phyloP scores from a whole-genome alignment of 1,140 invertebrate species.

The Trissolcus basalis region DNA sequence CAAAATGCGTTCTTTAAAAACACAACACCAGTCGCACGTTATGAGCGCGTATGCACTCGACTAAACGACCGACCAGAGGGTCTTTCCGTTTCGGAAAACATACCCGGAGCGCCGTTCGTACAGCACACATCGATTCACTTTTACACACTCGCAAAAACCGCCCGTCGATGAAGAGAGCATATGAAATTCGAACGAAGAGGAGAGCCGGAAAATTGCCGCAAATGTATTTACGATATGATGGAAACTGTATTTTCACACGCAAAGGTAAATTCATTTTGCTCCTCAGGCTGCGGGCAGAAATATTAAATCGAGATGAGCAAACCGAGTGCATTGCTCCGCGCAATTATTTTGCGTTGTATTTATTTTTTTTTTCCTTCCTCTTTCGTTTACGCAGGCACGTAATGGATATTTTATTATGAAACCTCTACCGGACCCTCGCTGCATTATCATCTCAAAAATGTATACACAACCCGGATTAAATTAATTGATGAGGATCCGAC shows the following conservation, averaged over 20 bases:
- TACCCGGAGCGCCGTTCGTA: slow-evolving; percentile 63
- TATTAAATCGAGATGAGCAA: slow-evolving; percentile 31
- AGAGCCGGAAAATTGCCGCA: slow-evolving; percentile 41
- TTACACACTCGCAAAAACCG: slow-evolving; percentile 10
- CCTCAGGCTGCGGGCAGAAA: slow-evolving; percentile 17
- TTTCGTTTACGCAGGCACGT: no score
- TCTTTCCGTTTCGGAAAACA: slow-evolving; percentile 73
- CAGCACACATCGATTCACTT: slow-evolving; percentile 65
- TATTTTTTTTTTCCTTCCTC: not conserved
- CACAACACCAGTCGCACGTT: slow-evolving; percentile 43
- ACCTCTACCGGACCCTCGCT: no score
- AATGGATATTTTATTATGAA: no score
- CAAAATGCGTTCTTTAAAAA: slow-evolving; percentile 56
- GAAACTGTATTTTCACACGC: slow-evolving; percentile 45
- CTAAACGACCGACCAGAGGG: slow-evolving; percentile 62
- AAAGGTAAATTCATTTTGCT: slow-evolving; percentile 31
- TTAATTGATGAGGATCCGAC: no score
- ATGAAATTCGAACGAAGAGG: slow-evolving; percentile 34
- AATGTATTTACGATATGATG: slow-evolving; percentile 42
- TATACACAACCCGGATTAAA: no score
- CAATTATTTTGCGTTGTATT: slow-evolving; percentile 25
- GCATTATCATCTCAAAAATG: no score
- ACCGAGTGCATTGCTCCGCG: not conserved
- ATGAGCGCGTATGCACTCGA: slow-evolving; percentile 56
- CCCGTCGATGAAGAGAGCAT: slow-evolving; percentile 37